A percentile compares a stretch with the other conserved stretches of the same genome.
Evolutionary conservation across 92 coral and sea anemone genomes (phyloP).

Genomic region (Heliopora coerulea): DNA sequence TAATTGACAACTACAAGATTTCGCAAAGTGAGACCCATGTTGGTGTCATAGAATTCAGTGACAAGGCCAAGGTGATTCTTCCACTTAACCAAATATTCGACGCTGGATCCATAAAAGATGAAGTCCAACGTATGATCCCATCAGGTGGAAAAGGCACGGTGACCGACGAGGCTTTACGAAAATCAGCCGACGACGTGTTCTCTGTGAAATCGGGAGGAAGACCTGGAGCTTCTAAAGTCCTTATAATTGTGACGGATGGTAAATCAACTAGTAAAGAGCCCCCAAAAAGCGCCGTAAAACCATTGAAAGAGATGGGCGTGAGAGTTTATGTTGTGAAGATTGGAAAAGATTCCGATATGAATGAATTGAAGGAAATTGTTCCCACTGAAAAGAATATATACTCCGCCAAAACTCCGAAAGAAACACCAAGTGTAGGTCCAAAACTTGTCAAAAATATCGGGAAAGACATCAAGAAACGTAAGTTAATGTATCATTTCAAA

Average conservation of each 20-base stretch:
- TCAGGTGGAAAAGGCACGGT: slow-evolving; percentile 39
- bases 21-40: slow-evolving; percentile 60
- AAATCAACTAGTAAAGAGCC: slow-evolving; percentile 57
- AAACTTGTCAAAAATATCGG: slow-evolving; percentile 54
- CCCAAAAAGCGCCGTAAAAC: slow-evolving; percentile 54
- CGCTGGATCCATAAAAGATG: not conserved
- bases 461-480: slow-evolving; percentile 66
- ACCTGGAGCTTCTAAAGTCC: slow-evolving; percentile 57
- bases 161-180: slow-evolving; percentile 58
- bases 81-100: slow-evolving; percentile 23
- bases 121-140: slow-evolving; percentile 23
- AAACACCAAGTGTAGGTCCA: slow-evolving; percentile 35
- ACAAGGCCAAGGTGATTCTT: slow-evolving; percentile 23
- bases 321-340: slow-evolving; percentile 57
- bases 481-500: slow-evolving; percentile 7
- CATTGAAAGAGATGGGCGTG: slow-evolving; percentile 60
- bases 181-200: slow-evolving; percentile 63
- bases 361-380: slow-evolving; percentile 62
- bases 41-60: slow-evolving; percentile 38
- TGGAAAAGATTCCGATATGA: slow-evolving; percentile 64
- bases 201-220: slow-evolving; percentile 58
- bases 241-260: slow-evolving; percentile 75
- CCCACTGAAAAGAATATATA: slow-evolving; percentile 58
- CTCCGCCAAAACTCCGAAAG: slow-evolving; percentile 50
- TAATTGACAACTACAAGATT: slow-evolving; percentile 55